Conservation (phyloP, 2,113 vertebrate genomes). For the Aix galericulata region DNA sequence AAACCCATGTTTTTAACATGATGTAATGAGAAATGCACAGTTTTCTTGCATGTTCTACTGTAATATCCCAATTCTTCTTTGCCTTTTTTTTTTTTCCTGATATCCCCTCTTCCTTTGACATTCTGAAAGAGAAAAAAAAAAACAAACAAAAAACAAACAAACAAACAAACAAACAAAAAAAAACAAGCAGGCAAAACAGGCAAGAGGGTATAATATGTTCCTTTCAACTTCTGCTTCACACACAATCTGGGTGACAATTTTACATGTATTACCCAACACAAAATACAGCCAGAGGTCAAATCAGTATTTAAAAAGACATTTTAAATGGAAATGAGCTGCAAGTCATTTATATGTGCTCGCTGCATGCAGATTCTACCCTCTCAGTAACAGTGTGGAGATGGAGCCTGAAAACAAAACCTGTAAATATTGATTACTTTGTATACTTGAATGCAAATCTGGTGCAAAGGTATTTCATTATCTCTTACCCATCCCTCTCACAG, state of each 20-base stretch:
- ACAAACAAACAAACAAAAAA: neutral
- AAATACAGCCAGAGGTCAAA: slow-evolving; percentile 70
- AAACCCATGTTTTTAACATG: neutral
- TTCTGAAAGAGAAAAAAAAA: slow-evolving; percentile 25
- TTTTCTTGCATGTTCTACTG: neutral
- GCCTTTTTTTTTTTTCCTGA: slow-evolving; percentile 25
- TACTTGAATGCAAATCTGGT: slow-evolving; percentile 33
- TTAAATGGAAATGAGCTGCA: slow-evolving; percentile 76
- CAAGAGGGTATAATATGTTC: neutral
- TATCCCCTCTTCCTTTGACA: neutral
- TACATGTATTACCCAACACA: slow-evolving; percentile 36
- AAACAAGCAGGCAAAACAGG: neutral
- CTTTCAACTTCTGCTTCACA: slow-evolving; percentile 33
- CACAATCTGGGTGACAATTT: slow-evolving; percentile 65
- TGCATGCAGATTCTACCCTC: slow-evolving; percentile 44
- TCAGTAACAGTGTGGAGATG: slow-evolving; percentile 36
- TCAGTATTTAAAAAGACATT: slow-evolving; percentile 75
- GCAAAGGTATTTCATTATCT: neutral
- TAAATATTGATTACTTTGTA: slow-evolving; percentile 47
- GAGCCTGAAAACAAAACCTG: slow-evolving; percentile 44
- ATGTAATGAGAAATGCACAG: neutral
- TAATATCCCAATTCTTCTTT: slow-evolving; percentile 18
- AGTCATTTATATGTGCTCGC: slow-evolving; percentile 38
- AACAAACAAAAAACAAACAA: neutral
- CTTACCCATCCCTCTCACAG: neutral